Percentiles rank a stretch among this genome's conserved stretches.
phyloP scores from a whole-genome alignment of 2,888 invertebrate genomes.

The Microctonus aethiopoides region DNA sequence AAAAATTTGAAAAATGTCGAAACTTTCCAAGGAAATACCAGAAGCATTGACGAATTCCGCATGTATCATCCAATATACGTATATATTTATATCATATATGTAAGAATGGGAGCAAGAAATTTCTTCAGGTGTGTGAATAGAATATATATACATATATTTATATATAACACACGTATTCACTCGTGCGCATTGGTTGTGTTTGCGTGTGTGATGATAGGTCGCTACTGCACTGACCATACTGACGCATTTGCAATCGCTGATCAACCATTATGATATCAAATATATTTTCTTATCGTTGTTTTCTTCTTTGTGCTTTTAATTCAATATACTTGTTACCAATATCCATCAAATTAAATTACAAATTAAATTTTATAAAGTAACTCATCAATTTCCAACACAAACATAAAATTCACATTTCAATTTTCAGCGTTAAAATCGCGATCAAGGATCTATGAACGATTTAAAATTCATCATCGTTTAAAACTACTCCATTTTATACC shows the following conservation, averaged over 20 bases:
- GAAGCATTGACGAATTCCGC: conserved; percentile 8
- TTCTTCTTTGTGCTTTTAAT: background rate
- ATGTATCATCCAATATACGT: conserved; percentile 11
- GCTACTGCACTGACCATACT: background rate
- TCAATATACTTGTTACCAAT: background rate
- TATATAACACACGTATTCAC: background rate
- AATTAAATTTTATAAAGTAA: no score
- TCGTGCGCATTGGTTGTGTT: background rate
- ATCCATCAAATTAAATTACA: no score
- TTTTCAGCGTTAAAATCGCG: conserved; percentile 26
- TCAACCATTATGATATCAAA: background rate
- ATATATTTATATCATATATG: background rate
- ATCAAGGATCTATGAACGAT: conserved; percentile 41
- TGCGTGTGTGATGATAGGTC: background rate
- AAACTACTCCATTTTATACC: no score
- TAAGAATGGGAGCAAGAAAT: background rate
- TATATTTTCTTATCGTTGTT: background rate
- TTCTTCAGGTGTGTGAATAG: background rate
- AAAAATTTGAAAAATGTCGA: conserved; percentile 7
- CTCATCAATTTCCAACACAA: no score
- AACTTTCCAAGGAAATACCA: conserved; percentile 20
- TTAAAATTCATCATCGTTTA: no score
- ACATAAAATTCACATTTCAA: no score
- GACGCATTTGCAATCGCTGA: background rate
- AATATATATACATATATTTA: background rate